Evolutionary conservation across 2,113 vertebrate species (phyloP), one percentile per base, ranked within the genome.

Genomic region (Psittacula cyanocephala): DNA sequence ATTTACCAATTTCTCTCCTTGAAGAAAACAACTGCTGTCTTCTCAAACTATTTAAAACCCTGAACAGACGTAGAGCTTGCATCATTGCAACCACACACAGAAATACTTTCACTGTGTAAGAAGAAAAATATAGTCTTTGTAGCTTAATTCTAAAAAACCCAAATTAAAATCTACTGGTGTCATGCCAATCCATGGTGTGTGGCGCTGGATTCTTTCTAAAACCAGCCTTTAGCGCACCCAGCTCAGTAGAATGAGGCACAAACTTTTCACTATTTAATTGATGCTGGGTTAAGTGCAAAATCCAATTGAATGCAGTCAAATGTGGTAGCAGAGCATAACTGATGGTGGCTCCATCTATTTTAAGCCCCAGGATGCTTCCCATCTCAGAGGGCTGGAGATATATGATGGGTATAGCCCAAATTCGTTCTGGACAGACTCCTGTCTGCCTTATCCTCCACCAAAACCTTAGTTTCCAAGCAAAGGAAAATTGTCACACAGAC

Each of bases 21-120:
- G 62, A 88, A 93, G 76, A 92, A 93, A 96, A 94, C 74, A 96
- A 86, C 93, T 93, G 89, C 84, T 93, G 93, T 81, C 86, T 89
- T 92, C 88, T 87, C 86, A 69, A 81, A 89, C 93, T 96, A 93
- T 96, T 96, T 92, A 85, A 96, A 96, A 85, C 57, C 44, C 74
- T 87, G 80, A 96, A 76, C 96, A 96, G 95, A 97, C 96, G 92
- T 89, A 94, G 65, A 89, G 49, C 74, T 97, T 94, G 81, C 93
- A 96, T 96, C 86, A 93, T 46, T 92, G 83, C 86, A 96, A 93
- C 90, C 93, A 92, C 95, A 96, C 44, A 95, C 5, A 95, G 65
- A 90, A 96, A 96, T 93, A 90, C 80, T 96, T 95, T 64, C 57
- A 93, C 82, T 75, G 82, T 71, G 55, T 47, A 76, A 88, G 62